Evolutionary conservation across 2,888 invertebrate genomes (phyloP).

Genomic region (Drosophila sordidapex): DNA sequence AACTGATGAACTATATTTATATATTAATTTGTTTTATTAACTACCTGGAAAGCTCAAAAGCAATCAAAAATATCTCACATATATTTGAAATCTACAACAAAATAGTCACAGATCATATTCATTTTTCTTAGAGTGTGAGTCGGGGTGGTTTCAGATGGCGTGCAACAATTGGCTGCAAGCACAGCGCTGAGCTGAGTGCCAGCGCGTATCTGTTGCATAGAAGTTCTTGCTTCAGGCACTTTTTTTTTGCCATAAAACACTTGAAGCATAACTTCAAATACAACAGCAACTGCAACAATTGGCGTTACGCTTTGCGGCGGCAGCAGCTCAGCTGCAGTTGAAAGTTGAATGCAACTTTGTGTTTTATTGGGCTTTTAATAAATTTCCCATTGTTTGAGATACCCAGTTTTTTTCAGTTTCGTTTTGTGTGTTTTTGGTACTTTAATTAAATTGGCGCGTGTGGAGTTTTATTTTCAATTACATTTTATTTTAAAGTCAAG

Average conservation of each 20-base stretch:
- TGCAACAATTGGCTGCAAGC: conserved; percentile 71
- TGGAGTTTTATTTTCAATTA: conserved; percentile 45
- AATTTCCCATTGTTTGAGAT: conserved; percentile 62
- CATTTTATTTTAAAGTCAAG: conserved; percentile 6
- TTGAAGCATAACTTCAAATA: conserved; percentile 70
- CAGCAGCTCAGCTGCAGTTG: conserved; percentile 49
- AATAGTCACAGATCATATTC: background rate
- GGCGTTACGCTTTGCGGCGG: conserved; percentile 63
- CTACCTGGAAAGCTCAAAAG: background rate
- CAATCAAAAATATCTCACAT: background rate
- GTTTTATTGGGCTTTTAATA: conserved; percentile 31
- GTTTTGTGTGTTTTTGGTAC: conserved; percentile 29
- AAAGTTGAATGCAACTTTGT: conserved; percentile 60
- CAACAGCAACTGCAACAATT: conserved; percentile 32
- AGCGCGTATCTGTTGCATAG: conserved; percentile 48
- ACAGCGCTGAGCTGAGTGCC: conserved; percentile 32
- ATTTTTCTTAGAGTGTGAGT: conserved; percentile 3
- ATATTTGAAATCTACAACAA: background rate
- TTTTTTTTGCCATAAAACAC: conserved; percentile 67
- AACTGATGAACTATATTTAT: background rate
- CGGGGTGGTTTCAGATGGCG: conserved; percentile 18
- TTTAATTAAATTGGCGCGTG: conserved; percentile 63
- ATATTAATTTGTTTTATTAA: background rate
- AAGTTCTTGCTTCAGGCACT: conserved; percentile 40
- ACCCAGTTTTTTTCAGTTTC: conserved; percentile 20